Base-by-base conservation (phyloP, 2,888 invertebrate genomes). In the Fragum fragum region DNA sequence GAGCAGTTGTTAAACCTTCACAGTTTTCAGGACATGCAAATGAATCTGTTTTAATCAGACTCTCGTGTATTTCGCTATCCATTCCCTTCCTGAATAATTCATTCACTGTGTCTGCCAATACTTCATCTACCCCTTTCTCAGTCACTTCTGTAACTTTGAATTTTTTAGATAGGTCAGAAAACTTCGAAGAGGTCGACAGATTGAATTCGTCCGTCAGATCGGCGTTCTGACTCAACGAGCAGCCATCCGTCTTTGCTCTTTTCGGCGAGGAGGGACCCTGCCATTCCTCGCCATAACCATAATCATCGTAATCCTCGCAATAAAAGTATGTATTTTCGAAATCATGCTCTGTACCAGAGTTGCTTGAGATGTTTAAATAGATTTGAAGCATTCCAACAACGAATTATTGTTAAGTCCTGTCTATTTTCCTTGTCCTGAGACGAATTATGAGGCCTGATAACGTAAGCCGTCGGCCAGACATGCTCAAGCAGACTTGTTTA, bases 231-330 rank as follows among this genome's bases (percentile, higher is more conserved):
- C 21, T 11, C 6, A 11, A 6, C 53, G 11, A 7, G 53, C 9
- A 6, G 5, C 11, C n/a, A 18, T 53, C 53, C 7, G 21, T 11
- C n/a, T 53, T n/a, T 53, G 9, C 11, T 53, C 53, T 16, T 53
- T 53, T 53, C 7, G 53, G 53, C 53, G 53, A 53, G n/a, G 53
- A 53, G 6, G 21, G 53, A 53, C 21, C 53, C 53, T 53, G n/a
- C n/a, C n/a, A n/a, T n/a, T n/a, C n/a, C n/a, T n/a, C 53, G 18
- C 21, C 18, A 53, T 53, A 53, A n/a, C 18, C 18, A 53, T 11
- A 53, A 53, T 16, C 53, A 6, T 53, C 53, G n/a, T 53, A 53
- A 53, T 53, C 18, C 18, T 53, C 6, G 53, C 53, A 53, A n/a
- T 53, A 53, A 53, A 18, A 16, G n/a, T 53, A 53, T 11, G 11